These are phyloP conservation scores for Gambusia affinis DNA, from an alignment of 2,113 vertebrate genomes.

Conservation along the genomic window DNA sequence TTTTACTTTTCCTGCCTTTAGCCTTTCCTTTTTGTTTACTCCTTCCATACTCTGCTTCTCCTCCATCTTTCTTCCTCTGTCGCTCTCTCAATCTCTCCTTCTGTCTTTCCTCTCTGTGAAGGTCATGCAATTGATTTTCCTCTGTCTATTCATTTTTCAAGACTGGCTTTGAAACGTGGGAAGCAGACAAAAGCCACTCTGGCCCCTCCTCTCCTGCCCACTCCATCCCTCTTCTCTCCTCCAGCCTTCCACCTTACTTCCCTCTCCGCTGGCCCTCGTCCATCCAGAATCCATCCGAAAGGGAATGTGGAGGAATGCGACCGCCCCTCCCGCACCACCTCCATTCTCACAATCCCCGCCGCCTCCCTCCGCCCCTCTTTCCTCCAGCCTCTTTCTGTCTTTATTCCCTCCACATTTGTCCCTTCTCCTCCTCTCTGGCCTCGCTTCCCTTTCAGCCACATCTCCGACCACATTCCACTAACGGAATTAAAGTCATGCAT, in stretches of 20 bases:
- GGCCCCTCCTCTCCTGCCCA: slow-evolving; percentile 61
- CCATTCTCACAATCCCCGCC: slow-evolving; percentile 5
- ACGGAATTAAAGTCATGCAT: slow-evolving; percentile 81
- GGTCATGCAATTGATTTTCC: slow-evolving; percentile 88
- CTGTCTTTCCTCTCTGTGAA: slow-evolving; percentile 78
- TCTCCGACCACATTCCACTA: slow-evolving; percentile 76
- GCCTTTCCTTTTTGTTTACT: slow-evolving; percentile 62
- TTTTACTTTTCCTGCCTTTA: slow-evolving; percentile 68
- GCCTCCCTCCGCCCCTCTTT: slow-evolving; percentile 3
- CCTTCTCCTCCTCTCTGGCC: slow-evolving; percentile 54
- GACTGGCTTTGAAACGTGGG: slow-evolving; percentile 87
- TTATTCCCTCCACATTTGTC: slow-evolving; percentile 60
- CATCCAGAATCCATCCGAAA: slow-evolving; percentile 54
- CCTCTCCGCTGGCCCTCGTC: slow-evolving; percentile 50
- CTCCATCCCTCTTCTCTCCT: slow-evolving; percentile 59
- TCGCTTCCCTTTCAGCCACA: slow-evolving; percentile 58
- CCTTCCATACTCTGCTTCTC: slow-evolving; percentile 67
- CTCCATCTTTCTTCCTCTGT: slow-evolving; percentile 36
- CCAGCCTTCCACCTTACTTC: slow-evolving; percentile 57
- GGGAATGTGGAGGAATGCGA: slow-evolving; percentile 59
- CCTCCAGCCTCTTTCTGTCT: slow-evolving; percentile 40
- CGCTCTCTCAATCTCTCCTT: slow-evolving; percentile 57
- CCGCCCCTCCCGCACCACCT: neutral
- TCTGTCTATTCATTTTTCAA: slow-evolving; percentile 88
- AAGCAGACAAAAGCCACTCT: slow-evolving; percentile 86